Evolutionary conservation across 2,797 vertebrate genomes (phyloP).

Genomic region (Myripristis jacobus): DNA sequence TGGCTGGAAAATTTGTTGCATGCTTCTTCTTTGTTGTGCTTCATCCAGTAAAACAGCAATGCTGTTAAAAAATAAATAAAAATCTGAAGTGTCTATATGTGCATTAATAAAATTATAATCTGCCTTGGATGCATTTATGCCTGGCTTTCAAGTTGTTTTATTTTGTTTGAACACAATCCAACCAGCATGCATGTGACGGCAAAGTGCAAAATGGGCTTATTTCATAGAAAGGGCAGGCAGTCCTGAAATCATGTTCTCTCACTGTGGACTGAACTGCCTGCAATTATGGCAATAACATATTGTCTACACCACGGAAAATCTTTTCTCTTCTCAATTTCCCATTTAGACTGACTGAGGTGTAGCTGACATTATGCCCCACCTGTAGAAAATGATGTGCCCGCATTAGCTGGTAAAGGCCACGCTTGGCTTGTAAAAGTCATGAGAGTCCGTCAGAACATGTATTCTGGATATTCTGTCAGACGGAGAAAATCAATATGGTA

Average conservation of each 20-base stretch:
- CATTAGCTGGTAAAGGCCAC: constrained; percentile 57
- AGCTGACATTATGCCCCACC: constrained; percentile 60
- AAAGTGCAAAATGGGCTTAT: background rate
- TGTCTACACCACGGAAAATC: constrained; percentile 9
- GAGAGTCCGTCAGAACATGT: constrained; percentile 45
- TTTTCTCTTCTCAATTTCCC: background rate
- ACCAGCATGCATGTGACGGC: background rate
- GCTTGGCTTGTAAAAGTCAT: constrained; percentile 53
- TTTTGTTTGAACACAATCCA: too few relatives aligned
- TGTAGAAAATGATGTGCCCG: constrained; percentile 44
- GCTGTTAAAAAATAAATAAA: too few relatives aligned
- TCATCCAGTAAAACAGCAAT: too few relatives aligned
- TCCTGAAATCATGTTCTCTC: background rate
- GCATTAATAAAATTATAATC: too few relatives aligned
- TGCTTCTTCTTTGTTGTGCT: too few relatives aligned
- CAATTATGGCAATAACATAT: background rate
- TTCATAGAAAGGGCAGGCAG: background rate
- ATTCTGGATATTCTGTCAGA: constrained; percentile 44
- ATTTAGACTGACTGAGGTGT: constrained; percentile 33
- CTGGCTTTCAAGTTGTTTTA: too few relatives aligned
- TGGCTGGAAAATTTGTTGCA: too few relatives aligned
- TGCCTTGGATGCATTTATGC: too few relatives aligned
- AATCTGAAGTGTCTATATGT: too few relatives aligned
- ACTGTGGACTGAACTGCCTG: background rate
- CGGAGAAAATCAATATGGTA: constrained; percentile 60